Conservation (phyloP, 2,113 vertebrate genomes). For the Nannospalax galili region DNA sequence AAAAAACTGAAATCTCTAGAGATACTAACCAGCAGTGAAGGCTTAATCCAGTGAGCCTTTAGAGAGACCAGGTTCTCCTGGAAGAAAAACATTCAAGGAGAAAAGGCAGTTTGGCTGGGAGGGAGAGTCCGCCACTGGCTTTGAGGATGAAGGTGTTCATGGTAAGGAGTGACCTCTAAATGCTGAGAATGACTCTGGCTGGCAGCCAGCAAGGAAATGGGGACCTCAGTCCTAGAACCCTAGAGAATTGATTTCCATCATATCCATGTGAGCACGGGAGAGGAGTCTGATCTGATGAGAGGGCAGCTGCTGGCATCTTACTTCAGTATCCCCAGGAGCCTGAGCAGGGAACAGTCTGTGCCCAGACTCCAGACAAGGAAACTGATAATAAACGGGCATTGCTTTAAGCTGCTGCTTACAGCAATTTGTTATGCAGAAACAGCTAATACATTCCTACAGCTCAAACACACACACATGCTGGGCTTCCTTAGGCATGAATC, state of each 20-base stretch:
- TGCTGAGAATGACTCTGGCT: neutral
- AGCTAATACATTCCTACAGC: conserved; percentile 45
- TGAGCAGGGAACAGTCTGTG: neutral
- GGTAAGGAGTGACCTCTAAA: neutral
- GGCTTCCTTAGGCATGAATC: conserved; percentile 75
- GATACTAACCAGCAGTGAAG: neutral
- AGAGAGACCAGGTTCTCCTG: neutral
- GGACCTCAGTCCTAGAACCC: neutral
- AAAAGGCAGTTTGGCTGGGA: neutral
- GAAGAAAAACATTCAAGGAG: neutral
- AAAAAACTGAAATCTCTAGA: neutral
- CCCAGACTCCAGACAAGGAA: neutral
- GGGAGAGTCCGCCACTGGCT: neutral
- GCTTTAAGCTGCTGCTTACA: conserved; percentile 20
- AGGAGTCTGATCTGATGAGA: neutral
- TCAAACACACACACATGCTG: neutral
- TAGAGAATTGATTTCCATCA: neutral
- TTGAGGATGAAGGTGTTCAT: neutral
- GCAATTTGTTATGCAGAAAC: conserved; percentile 60
- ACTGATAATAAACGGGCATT: conserved; percentile 28
- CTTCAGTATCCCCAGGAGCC: neutral
- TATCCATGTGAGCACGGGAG: neutral
- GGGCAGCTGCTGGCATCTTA: neutral
- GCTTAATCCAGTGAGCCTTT: neutral
- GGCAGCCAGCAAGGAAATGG: neutral